phyloP scores from a whole-genome alignment of 2,113 vertebrate genomes.

The Toxotes jaculatrix region DNA sequence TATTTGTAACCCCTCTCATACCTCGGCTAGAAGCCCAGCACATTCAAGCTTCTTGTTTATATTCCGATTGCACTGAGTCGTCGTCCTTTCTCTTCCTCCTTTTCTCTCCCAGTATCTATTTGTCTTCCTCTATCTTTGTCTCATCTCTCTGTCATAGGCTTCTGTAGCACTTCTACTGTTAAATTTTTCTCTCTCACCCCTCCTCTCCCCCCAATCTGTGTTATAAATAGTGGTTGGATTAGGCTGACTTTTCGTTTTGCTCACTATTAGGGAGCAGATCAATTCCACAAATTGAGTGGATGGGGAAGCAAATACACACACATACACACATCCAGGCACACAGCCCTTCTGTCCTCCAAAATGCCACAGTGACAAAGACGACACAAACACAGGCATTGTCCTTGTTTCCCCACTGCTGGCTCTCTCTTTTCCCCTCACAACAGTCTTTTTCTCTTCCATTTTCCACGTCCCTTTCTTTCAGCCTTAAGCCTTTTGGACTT shows the following conservation, averaged over 20 bases:
- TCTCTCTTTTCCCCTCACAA: slow-evolving; percentile 13
- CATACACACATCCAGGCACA: slow-evolving; percentile 37
- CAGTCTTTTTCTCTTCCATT: slow-evolving; percentile 51
- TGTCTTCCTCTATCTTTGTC: slow-evolving; percentile 28
- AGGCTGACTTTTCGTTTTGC: slow-evolving; percentile 71
- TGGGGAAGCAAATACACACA: slow-evolving; percentile 46
- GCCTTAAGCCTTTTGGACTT: slow-evolving; percentile 64
- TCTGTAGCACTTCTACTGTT: slow-evolving; percentile 36
- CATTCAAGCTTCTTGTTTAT: slow-evolving; percentile 30
- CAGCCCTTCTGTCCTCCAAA: slow-evolving; percentile 61
- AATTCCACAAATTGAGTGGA: slow-evolving; percentile 77
- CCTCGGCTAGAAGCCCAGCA: slow-evolving; percentile 12
- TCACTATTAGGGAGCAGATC: slow-evolving; percentile 73
- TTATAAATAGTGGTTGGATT: slow-evolving; percentile 66
- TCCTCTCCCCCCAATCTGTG: slow-evolving; percentile 34
- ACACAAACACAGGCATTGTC: slow-evolving; percentile 66
- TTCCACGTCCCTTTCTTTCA: slow-evolving; percentile 59
- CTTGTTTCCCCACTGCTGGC: slow-evolving; percentile 49
- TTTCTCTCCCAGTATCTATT: slow-evolving; percentile 21
- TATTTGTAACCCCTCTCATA: slow-evolving; percentile 24
- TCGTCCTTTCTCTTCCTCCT: not conserved
- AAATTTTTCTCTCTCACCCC: slow-evolving; percentile 15
- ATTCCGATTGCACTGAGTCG: slow-evolving; percentile 14
- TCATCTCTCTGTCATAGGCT: slow-evolving; percentile 43
- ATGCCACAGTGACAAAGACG: slow-evolving; percentile 68